Base-by-base conservation (phyloP, 92 coral and sea anemone species). In the Heteractis magnifica region DNA sequence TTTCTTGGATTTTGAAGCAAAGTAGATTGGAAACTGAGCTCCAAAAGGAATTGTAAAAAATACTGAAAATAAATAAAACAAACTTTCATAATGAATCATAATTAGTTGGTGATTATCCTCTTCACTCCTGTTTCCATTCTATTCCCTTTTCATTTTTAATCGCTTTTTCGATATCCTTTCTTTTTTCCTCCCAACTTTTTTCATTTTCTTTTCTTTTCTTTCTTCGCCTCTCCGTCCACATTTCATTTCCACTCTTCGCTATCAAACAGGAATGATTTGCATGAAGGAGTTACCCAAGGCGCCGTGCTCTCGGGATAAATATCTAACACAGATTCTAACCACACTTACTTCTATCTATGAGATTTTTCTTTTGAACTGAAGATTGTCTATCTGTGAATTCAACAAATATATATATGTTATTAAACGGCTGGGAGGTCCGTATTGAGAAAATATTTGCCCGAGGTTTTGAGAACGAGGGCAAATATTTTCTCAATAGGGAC, bases 1-100 rank as follows among this genome's bases (percentile, higher is more conserved):
- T 90, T 82, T 70, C 52, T 81, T 68, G 65, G 77, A 70, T 50
- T 15, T 23, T 26, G 71, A 81, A 3, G 95, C 51, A 75, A 86
- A 93, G 77, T 85, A 84, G 8, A 93, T 73, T 34, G 98, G 98
- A 65, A 93, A 89, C 82, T 89, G 91, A 12, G 87, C 95, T 59
- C 98, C 98, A 50, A 93, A 79, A 9, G 98, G 98, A 64, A 93
- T 55, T 3, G 98, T 87, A 80, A 93, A 93, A 80, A 93, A 89
- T 68, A 93, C 98, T 93, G 92, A 64, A 87, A 86, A 23, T 12
- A 68, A 12, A 19, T 68, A 1, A 68, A 62, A 62, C 34, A 34
- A 34, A 1, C 44, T 34, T 34, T 34, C 44, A 34, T 34, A 62
- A 62, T 4, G 4, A 60, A 15, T 18, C 9, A 62, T 18, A 10